Evolutionary conservation across 2,888 invertebrate species (phyloP).

Genomic region (Protonemura montana): DNA sequence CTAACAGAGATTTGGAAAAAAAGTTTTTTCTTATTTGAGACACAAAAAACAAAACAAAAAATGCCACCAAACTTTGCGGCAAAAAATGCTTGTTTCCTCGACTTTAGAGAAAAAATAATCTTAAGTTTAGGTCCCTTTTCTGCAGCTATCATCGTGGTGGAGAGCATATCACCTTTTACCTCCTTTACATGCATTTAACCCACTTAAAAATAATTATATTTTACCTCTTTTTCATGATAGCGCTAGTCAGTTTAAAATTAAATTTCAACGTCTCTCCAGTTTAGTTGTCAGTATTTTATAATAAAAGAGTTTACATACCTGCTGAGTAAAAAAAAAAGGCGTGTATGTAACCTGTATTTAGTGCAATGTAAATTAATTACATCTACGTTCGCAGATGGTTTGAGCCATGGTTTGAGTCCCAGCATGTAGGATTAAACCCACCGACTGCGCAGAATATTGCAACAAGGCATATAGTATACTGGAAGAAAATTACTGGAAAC

Average conservation of each 20-base stretch:
- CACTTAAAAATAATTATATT: constrained; percentile 7
- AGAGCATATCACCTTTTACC: background rate
- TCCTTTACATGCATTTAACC: background rate
- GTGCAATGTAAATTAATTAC: background rate
- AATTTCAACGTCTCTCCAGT: background rate
- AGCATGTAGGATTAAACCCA: background rate
- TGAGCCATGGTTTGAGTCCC: background rate
- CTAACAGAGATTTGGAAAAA: too few species aligned
- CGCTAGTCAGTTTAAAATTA: background rate
- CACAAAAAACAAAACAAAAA: too few species aligned
- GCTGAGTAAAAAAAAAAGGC: background rate
- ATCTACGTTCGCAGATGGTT: background rate
- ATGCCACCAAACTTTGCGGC: too few species aligned
- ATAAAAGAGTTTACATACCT: background rate
- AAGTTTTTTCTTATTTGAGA: too few species aligned
- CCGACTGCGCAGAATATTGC: background rate
- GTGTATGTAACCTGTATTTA: background rate
- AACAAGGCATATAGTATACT: background rate
- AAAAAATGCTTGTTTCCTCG: too few species aligned
- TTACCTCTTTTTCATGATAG: background rate
- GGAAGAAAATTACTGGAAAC: background rate
- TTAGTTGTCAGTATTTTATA: background rate
- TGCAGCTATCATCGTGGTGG: background rate
- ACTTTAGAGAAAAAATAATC: too few species aligned
- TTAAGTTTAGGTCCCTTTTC: background rate